Conservation (phyloP, 2,797 vertebrate species). For the Natrix natrix region DNA sequence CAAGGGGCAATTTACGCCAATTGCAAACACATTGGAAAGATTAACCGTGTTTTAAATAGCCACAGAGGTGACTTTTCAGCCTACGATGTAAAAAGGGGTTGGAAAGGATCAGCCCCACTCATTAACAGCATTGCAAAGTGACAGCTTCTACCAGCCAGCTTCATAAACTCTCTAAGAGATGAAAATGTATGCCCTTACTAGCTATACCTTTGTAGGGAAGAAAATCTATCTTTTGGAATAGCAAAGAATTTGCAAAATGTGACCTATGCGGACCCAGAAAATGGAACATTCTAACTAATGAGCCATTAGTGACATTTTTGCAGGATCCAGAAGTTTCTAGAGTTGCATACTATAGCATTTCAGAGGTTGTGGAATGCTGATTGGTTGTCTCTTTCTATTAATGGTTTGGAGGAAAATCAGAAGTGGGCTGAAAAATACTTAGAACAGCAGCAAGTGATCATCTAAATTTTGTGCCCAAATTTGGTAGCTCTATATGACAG, state of each 20-base stretch:
- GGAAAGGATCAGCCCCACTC: not conserved
- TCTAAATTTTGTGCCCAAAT: not conserved
- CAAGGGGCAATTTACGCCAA: slow-evolving; percentile 46
- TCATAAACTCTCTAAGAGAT: fast-evolving
- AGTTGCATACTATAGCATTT: slow-evolving; percentile 5
- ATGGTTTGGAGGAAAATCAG: not conserved
- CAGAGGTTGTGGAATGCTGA: slow-evolving; percentile 19
- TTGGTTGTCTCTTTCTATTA: not conserved
- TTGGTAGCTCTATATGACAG: not conserved
- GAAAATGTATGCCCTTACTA: not conserved
- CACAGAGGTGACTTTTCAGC: not conserved
- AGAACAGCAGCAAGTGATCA: not conserved
- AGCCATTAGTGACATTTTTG: slow-evolving; percentile 21
- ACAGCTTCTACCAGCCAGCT: not conserved
- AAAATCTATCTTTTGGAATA: not conserved
- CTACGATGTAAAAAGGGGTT: not conserved
- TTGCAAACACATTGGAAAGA: slow-evolving; percentile 52
- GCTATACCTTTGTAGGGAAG: not conserved
- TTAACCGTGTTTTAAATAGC: slow-evolving; percentile 40
- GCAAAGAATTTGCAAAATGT: not conserved
- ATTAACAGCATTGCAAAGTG: not conserved
- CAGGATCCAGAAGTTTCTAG: slow-evolving; percentile 29
- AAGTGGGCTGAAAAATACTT: not conserved
- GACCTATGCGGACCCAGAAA: slow-evolving; percentile 34
- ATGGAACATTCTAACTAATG: slow-evolving; percentile 40